Evolutionary conservation across 2,797 vertebrate species (phyloP), one percentile per base, ranked within the genome.

Genomic region (Urophycis tenuis): DNA sequence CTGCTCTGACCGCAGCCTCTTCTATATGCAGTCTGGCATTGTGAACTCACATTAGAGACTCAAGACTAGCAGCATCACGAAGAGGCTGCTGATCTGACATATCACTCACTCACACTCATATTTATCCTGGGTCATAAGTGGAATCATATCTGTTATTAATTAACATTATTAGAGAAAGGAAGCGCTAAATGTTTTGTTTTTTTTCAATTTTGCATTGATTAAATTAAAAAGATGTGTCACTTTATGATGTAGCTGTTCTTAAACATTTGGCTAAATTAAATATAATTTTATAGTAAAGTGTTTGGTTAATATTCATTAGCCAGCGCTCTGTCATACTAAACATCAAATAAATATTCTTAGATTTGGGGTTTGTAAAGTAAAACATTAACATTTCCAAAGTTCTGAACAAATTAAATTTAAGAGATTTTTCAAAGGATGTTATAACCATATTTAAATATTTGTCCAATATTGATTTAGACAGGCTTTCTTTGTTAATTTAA

Each of bases 1-100:
- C 93, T 89, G 84, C 82, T 88, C 86, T 85, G 82, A 85, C 90
- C 84, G 93, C 94, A 93, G 90, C 87, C 91, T 9, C 11, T 29
- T 67, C 60, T 67, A 14, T 67, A 29, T 11, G 60, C 60, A 67
- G 25, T 90, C 92, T 94, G 87, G 87, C 74, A 78, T 29, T 87
- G 89, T 92, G 89, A 82, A 87, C 86, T 91, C 82, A 84, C 89
- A 87, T 90, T 78, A 92, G 85, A 91, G 85, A 86, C 88, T 83
- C 86, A 82, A 86, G 83, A 85, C 83, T 85, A 88, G 80, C 83
- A 89, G 84, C 81, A 84, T 80, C 79, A 76, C 79, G 74, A 81
- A 81, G 85, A 77, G 77, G 85, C 83, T 83, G 76, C 19, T 77
- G 60, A 29, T 29, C n/a, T 14, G 60, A 67, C 60, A 29, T 8